These are phyloP conservation scores for Acromyrmex heyeri DNA, from an alignment of 1,140 invertebrate species.

Conservation along the genomic window DNA sequence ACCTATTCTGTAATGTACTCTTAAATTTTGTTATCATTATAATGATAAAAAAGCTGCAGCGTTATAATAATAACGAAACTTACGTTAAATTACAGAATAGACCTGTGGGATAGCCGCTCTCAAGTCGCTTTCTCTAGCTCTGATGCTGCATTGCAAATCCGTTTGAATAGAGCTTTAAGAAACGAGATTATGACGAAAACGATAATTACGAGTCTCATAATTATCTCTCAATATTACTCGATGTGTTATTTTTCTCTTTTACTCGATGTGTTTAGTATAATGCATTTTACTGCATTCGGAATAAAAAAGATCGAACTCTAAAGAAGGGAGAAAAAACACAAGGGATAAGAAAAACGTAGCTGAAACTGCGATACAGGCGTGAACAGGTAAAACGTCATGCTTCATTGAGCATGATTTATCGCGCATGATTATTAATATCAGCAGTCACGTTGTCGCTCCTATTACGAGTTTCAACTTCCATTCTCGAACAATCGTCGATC, in stretches of 20 bases:
- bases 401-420: not conserved
- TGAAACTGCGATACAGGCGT: not conserved
- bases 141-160: not conserved
- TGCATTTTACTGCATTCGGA: not conserved
- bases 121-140: too few relatives aligned
- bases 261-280: not conserved
- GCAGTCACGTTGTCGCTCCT: not conserved
- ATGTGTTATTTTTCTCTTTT: too few relatives aligned
- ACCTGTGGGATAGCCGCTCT: too few relatives aligned
- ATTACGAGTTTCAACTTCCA: too few relatives aligned
- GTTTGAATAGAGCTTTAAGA: not conserved
- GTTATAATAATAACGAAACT: too few relatives aligned
- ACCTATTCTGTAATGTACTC: too few relatives aligned
- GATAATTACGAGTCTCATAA: not conserved
- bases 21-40: too few relatives aligned
- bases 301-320: not conserved
- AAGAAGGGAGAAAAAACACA: not conserved
- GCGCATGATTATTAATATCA: slow-evolving; percentile 19
- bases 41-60: too few relatives aligned
- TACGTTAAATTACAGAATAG: too few relatives aligned
- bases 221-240: not conserved
- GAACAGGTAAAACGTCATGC: not conserved
- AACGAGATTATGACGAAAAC: too few relatives aligned
- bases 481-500: too few relatives aligned
- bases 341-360: not conserved